Evolutionary conservation across 2,113 vertebrate species (phyloP).

Genomic region (Heterotilapia buettikoferi): DNA sequence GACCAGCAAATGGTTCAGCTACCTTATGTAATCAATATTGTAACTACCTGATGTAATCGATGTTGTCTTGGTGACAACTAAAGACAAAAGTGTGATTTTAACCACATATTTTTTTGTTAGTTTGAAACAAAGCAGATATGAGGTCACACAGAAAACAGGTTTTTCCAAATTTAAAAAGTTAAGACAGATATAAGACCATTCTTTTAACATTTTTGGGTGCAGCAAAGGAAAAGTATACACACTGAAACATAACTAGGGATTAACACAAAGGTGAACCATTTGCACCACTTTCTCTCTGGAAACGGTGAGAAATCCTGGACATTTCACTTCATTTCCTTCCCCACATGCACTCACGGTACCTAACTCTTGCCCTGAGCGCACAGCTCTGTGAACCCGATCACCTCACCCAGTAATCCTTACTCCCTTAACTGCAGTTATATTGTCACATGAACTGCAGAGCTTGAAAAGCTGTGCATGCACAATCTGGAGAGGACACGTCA

Average conservation of each 20-base stretch:
- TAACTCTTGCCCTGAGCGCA: slow-evolving; percentile 8
- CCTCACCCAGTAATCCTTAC: slow-evolving; percentile 55
- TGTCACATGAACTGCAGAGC: slow-evolving; percentile 59
- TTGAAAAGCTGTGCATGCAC: slow-evolving; percentile 20
- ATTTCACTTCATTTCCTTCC: slow-evolving; percentile 33
- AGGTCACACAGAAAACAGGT: not conserved
- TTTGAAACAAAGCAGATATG: not conserved
- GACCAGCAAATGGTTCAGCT: not conserved
- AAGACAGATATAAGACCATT: not conserved
- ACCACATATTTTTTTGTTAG: not conserved
- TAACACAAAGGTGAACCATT: not conserved
- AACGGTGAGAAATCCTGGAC: slow-evolving; percentile 14
- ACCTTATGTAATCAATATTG: not conserved
- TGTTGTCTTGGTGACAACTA: not conserved
- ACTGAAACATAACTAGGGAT: not conserved
- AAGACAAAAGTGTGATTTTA: not conserved
- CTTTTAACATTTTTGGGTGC: not conserved
- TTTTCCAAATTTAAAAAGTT: not conserved
- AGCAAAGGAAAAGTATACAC: not conserved
- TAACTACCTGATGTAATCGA: not conserved
- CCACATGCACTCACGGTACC: not conserved
- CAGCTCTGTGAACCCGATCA: slow-evolving; percentile 44
- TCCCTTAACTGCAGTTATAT: slow-evolving; percentile 42
- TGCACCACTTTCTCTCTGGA: slow-evolving; percentile 4
- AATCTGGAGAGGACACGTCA: slow-evolving; percentile 56